Evolutionary conservation across 2,888 invertebrate genomes (phyloP), one percentile per base, ranked within the genome.

Genomic region (Drepanosiphum platanoidis): DNA sequence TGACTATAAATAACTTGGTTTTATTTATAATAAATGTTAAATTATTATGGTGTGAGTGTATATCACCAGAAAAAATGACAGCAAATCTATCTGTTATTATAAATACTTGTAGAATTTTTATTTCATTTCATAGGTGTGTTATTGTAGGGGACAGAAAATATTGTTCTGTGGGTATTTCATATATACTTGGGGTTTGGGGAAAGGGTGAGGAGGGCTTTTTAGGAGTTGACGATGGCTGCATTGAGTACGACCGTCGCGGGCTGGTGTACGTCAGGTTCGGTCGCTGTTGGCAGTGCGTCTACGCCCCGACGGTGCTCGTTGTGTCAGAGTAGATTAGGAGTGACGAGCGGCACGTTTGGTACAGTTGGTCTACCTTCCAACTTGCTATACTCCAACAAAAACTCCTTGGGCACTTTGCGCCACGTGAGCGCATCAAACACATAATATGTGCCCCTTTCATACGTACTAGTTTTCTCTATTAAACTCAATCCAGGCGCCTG

Each of bases 391-490:
- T 99, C 99, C 91, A 99, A 93, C 92, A 97, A 95, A 92, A 99
- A 98, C 92, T 99, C 99, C 92, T 98, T 99, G 90, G 97, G 95
- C 90, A 98, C 97, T 93, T 98, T 99, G 90, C 98, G 93, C 99
- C 99, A 99, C 91, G 96, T 98, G 91, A 97, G 96, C 90, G 97
- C 97, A 92, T 99, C 99, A 91, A 99, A 99, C 92, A 98, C 98
- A 92, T 97, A 98, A 92, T 99, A 99, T 89, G 98, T 98, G 91
- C 99, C 99, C 90, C 98, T 93, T 92, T 99, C 99, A 91, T 97
- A 99, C 88, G 96, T 96, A 89, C 94, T 94, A 88, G 97, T 98
- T 91, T 98, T 99, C 91, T 99, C 97, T 88, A 96, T 93, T 89
- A 97, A 95, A 88, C 95, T 94, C 92, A 97, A 94, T 88, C 97